phyloP scores from a whole-genome alignment of 2,888 invertebrate species.

The Ophraella communa region DNA sequence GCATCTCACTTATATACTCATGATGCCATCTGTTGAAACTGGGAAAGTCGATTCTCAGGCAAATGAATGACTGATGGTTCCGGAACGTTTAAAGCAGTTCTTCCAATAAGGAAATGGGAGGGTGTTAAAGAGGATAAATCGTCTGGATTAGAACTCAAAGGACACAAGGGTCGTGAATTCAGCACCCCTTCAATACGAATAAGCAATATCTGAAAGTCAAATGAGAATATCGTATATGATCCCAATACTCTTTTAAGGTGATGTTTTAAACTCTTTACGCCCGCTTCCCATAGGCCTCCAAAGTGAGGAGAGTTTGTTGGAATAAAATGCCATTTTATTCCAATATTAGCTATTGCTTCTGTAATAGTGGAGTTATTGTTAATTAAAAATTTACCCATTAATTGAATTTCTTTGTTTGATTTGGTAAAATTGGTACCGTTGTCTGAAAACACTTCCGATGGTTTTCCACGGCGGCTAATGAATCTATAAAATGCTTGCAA shows the following conservation, averaged over 20 bases:
- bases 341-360: background rate
- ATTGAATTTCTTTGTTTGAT: slow-evolving; percentile 11
- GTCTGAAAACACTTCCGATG: slow-evolving; percentile 24
- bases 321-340: slow-evolving; percentile 19
- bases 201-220: too few relatives aligned
- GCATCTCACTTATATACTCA: slow-evolving; percentile 42
- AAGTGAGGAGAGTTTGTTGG: slow-evolving; percentile 30
- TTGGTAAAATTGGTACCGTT: slow-evolving; percentile 23
- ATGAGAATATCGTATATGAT: too few relatives aligned
- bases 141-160: slow-evolving; percentile 39
- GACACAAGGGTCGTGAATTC: slow-evolving; percentile 43
- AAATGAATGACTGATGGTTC: slow-evolving; percentile 29
- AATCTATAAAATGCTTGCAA: slow-evolving; percentile 27
- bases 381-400: background rate
- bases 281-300: too few relatives aligned
- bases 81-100: slow-evolving; percentile 32
- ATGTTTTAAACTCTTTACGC: too few relatives aligned
- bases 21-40: slow-evolving; percentile 40
- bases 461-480: slow-evolving; percentile 27
- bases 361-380: background rate
- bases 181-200: slow-evolving; percentile 45
- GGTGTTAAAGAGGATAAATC: slow-evolving; percentile 42
- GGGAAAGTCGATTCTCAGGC: slow-evolving; percentile 28
- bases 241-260: too few relatives aligned
- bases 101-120: slow-evolving; percentile 43